A percentile compares a stretch with the other conserved stretches of the same genome.
Conservation (phyloP, 1,140 invertebrate genomes). For the Diorhabda elongata region DNA sequence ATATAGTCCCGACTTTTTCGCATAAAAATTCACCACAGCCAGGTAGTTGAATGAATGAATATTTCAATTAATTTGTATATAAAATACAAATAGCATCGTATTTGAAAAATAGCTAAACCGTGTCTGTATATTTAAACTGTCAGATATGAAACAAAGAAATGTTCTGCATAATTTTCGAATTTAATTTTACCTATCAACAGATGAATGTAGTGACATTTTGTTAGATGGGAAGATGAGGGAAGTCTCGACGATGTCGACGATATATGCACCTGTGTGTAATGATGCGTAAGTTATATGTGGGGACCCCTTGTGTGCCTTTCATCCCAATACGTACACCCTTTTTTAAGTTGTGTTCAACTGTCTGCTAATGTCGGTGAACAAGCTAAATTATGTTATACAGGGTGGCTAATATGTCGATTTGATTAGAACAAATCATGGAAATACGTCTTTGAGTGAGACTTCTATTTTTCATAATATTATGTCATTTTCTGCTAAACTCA, state of each 20-base stretch:
- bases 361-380: neutral
- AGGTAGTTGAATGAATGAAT: too few relatives aligned
- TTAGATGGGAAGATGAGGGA: conserved; percentile 8
- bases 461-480: too few relatives aligned
- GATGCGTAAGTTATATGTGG: conserved; percentile 23
- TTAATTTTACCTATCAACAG: conserved; percentile 10
- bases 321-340: conserved; percentile 15
- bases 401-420: too few relatives aligned
- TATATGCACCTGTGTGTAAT: conserved; percentile 25
- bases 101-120: neutral
- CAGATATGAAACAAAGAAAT: neutral
- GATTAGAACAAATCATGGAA: too few relatives aligned
- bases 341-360: neutral
- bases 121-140: neutral
- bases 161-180: conserved; percentile 9
- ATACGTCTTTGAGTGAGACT: too few relatives aligned
- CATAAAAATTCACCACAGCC: too few relatives aligned
- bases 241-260: neutral
- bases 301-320: conserved; percentile 19
- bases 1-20: too few relatives aligned
- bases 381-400: neutral
- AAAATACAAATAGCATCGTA: too few relatives aligned
- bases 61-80: too few relatives aligned
- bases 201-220: conserved; percentile 12
- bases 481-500: too few relatives aligned